Evolutionary conservation across 2,888 invertebrate genomes (phyloP).

Genomic region (Molorchus minor): DNA sequence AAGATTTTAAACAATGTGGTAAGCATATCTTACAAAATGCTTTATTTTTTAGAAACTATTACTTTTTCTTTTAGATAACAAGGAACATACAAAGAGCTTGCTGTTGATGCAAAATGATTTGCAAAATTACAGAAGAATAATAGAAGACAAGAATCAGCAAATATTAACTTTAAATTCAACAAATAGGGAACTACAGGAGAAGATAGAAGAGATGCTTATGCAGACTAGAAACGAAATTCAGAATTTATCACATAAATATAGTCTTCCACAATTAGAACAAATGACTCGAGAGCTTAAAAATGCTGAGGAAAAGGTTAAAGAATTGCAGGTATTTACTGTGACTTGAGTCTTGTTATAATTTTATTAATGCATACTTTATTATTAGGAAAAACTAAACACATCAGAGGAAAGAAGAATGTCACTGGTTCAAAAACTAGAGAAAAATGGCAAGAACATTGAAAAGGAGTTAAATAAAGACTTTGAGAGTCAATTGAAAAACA

Average conservation of each 20-base stretch:
- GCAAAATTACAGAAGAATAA: conserved; percentile 44
- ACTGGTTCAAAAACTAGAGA: conserved; percentile 33
- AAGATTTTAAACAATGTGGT: conserved; percentile 49
- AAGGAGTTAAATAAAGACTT: conserved; percentile 35
- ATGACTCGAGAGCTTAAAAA: conserved; percentile 52
- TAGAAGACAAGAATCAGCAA: conserved; percentile 52
- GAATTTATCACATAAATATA: conserved; percentile 52
- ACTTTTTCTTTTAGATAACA: conserved; percentile 41
- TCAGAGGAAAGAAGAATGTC: conserved; percentile 41
- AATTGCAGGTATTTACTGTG: conserved; percentile 44
- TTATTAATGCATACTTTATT: conserved; percentile 9
- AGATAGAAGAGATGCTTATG: conserved; percentile 53
- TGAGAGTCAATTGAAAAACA: conserved; percentile 18
- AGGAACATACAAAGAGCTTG: conserved; percentile 45
- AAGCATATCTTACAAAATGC: conserved; percentile 24
- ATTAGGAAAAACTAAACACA: conserved; percentile 32
- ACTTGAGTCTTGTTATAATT: too few relatives aligned
- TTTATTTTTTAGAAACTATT: background rate
- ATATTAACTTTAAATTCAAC: conserved; percentile 47
- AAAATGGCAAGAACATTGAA: conserved; percentile 35
- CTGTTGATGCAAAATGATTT: conserved; percentile 50
- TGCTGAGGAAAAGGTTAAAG: conserved; percentile 46
- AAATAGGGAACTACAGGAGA: conserved; percentile 51
- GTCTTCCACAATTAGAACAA: conserved; percentile 51
- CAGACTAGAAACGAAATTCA: conserved; percentile 53